phyloP scores from a whole-genome alignment of 2,113 vertebrate species.

The Actenoides hombroni region DNA sequence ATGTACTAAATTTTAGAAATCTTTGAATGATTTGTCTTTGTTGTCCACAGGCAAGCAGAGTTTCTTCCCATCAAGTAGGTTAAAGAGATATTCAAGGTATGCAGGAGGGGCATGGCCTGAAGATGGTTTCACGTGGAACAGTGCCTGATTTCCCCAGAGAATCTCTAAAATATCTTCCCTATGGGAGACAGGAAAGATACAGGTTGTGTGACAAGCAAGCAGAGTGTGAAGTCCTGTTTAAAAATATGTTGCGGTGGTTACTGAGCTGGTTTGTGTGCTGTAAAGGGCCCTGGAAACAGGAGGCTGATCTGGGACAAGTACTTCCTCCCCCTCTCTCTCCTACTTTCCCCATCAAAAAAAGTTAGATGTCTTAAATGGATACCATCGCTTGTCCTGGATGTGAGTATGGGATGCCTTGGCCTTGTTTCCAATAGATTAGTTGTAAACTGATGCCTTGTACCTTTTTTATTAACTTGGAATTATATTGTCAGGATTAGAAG shows the following conservation, averaged over 20 bases:
- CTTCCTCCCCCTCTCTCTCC: neutral
- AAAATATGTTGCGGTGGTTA: rapidly evolving
- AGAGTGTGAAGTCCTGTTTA: neutral
- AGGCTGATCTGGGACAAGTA: rapidly evolving
- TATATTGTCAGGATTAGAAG: neutral
- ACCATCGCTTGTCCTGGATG: rapidly evolving
- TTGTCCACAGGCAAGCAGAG: neutral
- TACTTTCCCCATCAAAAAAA: neutral
- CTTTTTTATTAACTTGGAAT: neutral
- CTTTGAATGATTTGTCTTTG: neutral
- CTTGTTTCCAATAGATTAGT: neutral
- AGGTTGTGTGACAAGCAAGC: neutral
- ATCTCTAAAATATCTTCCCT: neutral
- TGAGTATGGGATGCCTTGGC: rapidly evolving
- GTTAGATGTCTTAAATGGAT: neutral
- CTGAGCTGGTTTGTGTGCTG: neutral
- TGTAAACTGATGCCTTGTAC: rapidly evolving
- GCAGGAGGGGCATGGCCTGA: neutral
- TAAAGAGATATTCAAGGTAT: neutral
- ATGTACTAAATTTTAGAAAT: neutral
- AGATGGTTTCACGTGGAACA: neutral
- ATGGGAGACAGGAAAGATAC: neutral
- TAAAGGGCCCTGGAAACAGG: too few relatives aligned
- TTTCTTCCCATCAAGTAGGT: neutral
- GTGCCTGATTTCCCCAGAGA: neutral